These are phyloP conservation scores for Battus philenor DNA, from an alignment of 1,140 invertebrate species.

Conservation along the genomic window DNA sequence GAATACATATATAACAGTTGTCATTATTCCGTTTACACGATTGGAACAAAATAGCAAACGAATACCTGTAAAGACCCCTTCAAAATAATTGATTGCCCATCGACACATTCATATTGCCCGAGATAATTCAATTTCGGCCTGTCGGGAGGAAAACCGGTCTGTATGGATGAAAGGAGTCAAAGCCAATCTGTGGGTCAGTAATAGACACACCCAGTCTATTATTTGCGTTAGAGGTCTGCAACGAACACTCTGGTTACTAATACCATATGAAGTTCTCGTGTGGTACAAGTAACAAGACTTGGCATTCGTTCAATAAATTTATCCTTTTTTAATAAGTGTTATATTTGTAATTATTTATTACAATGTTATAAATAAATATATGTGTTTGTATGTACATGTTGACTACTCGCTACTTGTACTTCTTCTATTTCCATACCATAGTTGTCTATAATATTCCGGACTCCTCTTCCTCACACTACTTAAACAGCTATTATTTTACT, in stretches of 20 bases:
- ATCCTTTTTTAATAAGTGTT: no score
- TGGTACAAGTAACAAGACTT: slow-evolving; percentile 19
- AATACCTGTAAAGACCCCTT: slow-evolving; percentile 1
- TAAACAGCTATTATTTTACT: no score
- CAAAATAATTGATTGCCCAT: slow-evolving; percentile 1
- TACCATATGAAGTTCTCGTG: slow-evolving; percentile 23
- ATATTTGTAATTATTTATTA: no score
- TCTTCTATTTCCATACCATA: no score
- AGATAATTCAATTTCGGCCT: not conserved
- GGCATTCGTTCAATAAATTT: not conserved
- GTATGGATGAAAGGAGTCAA: slow-evolving; percentile 15
- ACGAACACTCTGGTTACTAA: slow-evolving; percentile 28
- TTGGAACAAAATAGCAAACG: no score
- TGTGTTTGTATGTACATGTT: no score
- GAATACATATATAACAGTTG: no score
- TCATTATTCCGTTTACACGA: no score
- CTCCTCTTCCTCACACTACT: no score
- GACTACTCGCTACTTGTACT: no score
- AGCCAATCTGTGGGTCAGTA: slow-evolving; percentile 28
- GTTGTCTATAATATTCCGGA: no score
- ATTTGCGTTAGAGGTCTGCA: slow-evolving; percentile 29
- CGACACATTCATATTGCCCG: slow-evolving; percentile 14
- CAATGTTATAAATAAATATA: no score
- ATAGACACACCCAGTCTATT: slow-evolving; percentile 31
- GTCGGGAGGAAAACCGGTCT: not conserved